These are phyloP conservation scores for Gallirallus australis DNA, from an alignment of 2,797 vertebrate genomes.

Conservation along the genomic window DNA sequence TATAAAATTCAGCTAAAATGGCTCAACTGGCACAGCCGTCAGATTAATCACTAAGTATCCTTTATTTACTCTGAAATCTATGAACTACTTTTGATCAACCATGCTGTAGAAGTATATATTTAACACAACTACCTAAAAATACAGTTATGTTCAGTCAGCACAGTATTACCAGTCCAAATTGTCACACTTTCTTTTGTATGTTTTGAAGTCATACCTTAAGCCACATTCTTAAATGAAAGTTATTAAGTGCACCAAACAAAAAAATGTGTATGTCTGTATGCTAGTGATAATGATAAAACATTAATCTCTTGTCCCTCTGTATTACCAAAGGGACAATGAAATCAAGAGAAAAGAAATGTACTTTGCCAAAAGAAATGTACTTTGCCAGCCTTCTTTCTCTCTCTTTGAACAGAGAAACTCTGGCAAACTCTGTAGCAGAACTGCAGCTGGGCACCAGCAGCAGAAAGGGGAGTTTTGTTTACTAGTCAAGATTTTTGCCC, in stretches of 20 bases:
- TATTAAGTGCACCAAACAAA: fast-evolving
- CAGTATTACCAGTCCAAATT: background rate
- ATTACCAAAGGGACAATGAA: background rate
- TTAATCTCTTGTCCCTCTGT: background rate
- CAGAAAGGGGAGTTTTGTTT: background rate
- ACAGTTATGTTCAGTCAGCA: background rate
- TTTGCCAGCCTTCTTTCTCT: background rate
- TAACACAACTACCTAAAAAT: background rate
- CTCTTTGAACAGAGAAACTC: background rate
- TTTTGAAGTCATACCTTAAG: background rate
- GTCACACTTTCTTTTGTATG: background rate
- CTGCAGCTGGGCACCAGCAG: background rate
- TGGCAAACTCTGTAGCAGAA: background rate
- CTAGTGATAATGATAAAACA: background rate
- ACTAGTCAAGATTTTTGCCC: background rate
- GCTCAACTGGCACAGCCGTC: background rate
- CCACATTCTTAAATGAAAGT: background rate
- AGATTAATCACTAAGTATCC: background rate
- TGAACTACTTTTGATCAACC: background rate
- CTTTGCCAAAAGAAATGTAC: background rate
- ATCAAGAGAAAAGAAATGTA: background rate
- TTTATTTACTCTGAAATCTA: background rate
- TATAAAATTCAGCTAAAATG: background rate
- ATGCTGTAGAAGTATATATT: background rate
- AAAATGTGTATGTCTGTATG: background rate